phyloP scores from a whole-genome alignment of 2,888 invertebrate species.

The Eupsilia transversa region DNA sequence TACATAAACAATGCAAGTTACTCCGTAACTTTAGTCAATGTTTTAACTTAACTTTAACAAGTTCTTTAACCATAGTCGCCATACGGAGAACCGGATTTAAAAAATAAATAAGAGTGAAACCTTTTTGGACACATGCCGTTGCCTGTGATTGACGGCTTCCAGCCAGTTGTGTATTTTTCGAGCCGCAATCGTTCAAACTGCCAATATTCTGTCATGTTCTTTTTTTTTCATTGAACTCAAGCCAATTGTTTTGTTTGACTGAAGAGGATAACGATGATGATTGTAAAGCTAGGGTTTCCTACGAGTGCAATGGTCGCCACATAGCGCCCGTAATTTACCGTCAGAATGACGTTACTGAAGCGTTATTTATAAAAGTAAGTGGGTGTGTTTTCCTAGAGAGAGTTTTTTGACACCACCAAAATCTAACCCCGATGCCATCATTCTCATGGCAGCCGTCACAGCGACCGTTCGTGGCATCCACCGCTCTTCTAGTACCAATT shows the following conservation, averaged over 20 bases:
- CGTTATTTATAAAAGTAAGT: not conserved
- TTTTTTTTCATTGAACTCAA: slow-evolving; percentile 21
- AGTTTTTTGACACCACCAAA: not conserved
- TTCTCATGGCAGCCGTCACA: too few species aligned
- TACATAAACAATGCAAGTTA: not conserved
- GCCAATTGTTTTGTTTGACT: slow-evolving; percentile 19
- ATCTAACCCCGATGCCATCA: too few species aligned
- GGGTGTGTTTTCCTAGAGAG: not conserved
- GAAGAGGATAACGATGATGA: not conserved
- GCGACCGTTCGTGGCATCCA: too few species aligned
- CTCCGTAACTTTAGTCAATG: not conserved
- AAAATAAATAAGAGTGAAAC: slow-evolving; percentile 7
- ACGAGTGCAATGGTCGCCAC: not conserved
- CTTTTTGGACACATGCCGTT: slow-evolving; percentile 22
- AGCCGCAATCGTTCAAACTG: slow-evolving; percentile 35
- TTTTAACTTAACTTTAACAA: not conserved
- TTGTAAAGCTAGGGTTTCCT: not conserved
- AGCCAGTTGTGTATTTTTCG: slow-evolving; percentile 25
- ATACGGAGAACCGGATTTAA: slow-evolving; percentile 13
- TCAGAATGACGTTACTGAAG: not conserved
- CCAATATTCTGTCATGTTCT: slow-evolving; percentile 28
- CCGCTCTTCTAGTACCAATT: too few species aligned
- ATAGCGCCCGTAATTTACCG: not conserved
- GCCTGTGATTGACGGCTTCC: slow-evolving; percentile 46
- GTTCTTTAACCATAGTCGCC: not conserved